Evolutionary conservation across 2,113 vertebrate genomes (phyloP), one percentile per base, ranked within the genome.

Genomic region (Ancistrus triradiatus): DNA sequence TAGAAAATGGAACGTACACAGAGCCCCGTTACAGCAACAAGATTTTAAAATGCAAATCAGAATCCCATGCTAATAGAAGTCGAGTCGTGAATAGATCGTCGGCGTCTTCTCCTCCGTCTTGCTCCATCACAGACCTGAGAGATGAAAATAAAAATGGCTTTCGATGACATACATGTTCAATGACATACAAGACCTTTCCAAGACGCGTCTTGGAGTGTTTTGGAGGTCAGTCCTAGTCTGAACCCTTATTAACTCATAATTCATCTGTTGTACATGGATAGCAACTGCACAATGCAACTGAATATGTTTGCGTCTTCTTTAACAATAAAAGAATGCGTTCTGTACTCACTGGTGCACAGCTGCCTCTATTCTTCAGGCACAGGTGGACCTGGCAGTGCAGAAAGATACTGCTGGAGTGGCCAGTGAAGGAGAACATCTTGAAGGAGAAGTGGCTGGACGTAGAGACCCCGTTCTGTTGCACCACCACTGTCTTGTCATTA

Each of bases 361-460:
- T 44, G 5, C 55, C 63, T 1, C 44, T n/a, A 1, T 7, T 2
- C 2, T 38, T 44, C 13, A 63, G 66, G 55, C 79, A 81, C 21
- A 79, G 67, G 2, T 71, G 63, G 49, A 78, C n/a, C 8, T 70
- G 69, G 53, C 79, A 81, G 50, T 81, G 75, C 21, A 81, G 17
- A 7, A 37, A 79, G 22, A 79, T 31, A 7, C 19, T 38, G 7
- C 46, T 31, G n/a, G 62, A 28, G 8, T 56, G 35, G 2, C 21
- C n/a, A 1, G 60, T 55, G 55, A 81, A 81, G 0, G 6, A 43
- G 38, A 81, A 81, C 53, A 67, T 61, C 0, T 2, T 58, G 64
- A 81, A 79, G 49, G 73, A 73, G 64, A 81, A 79, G 21, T 5
- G 56, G 44, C 72, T 56, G 6, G 35, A 40, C 7, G 70, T 62